These are phyloP conservation scores for Drosophila robusta DNA, from an alignment of 2,888 invertebrate species.

Conservation along the genomic window DNA sequence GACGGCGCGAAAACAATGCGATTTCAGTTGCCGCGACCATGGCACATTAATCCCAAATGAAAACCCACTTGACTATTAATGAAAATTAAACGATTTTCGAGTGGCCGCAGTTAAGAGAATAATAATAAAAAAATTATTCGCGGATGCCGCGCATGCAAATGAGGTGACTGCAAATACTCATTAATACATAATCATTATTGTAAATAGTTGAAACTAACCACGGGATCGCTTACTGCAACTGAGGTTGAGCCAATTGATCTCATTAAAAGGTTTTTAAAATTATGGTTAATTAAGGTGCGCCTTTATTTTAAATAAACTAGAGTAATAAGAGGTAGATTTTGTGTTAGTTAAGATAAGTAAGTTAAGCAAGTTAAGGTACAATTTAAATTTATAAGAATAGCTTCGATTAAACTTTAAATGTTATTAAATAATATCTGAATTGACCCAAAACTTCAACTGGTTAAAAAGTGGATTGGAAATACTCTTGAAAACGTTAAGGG, in stretches of 20 bases:
- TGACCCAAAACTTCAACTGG: no score
- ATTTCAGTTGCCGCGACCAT: slow-evolving; percentile 37
- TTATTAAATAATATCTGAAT: no score
- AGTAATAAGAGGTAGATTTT: no score
- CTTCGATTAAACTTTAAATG: no score
- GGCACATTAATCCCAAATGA: slow-evolving; percentile 73
- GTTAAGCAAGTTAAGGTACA: no score
- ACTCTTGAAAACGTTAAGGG: no score
- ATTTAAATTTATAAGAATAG: no score
- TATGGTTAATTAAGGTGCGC: no score
- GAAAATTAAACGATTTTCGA: slow-evolving; percentile 82
- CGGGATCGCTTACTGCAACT: neutral
- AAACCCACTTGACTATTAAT: slow-evolving; percentile 75
- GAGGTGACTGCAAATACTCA: slow-evolving; percentile 22
- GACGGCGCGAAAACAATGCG: slow-evolving; percentile 50
- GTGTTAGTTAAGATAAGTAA: no score
- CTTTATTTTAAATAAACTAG: no score
- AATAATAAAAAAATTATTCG: slow-evolving; percentile 17
- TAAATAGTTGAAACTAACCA: neutral
- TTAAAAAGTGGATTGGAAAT: no score
- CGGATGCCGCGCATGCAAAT: slow-evolving; percentile 11
- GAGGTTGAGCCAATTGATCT: neutral
- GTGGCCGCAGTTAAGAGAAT: slow-evolving; percentile 51
- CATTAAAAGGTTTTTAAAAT: neutral
- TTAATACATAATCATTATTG: slow-evolving; percentile 31